Base-by-base conservation (phyloP, 2,888 invertebrate species). In the Euzetes globulus region DNA sequence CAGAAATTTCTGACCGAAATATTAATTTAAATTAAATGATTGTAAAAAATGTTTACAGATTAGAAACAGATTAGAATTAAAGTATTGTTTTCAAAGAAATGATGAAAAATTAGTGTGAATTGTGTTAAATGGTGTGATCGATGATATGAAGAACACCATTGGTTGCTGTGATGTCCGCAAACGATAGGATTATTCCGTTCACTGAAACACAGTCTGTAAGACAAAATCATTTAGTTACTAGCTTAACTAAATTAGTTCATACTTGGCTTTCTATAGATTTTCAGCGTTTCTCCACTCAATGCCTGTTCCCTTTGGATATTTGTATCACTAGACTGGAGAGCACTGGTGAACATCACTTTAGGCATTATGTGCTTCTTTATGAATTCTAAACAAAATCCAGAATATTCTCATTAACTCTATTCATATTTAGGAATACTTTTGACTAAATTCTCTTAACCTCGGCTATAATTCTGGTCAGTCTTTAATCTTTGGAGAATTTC, bases 141-240 rank as follows among this genome's bases (percentile, higher is more conserved):
- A 80, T 78, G 52, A 80, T 79, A 55, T 80, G 80, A 52, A 80
- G 73, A 9, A 80, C 80, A 11, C 80, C 80, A 74, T 80, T 80
- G 17, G 78, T 77, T 7, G 80, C 78, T 3, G 79, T 79, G 72
- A 80, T 78, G 74, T 80, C 80, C 1, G 79, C 78, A 80, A 91
- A 78, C 13, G 77, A 55, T 17, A 79, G 75, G 27, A 75, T 77
- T 27, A 77, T 76, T 7, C 77, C 78, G 73, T 79, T 77, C 19
- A 78, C 77, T 19, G 77, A 75, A 37, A 78, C 70, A 29, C 76
- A 76, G 52, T 77, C 78, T 79, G 71, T 7, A 75, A 73, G 4
- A 25, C 5, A 17, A 13, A 7, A 47, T 9, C 25, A 6, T 33
- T 33, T 33, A 6, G 9, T 4, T 33, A 33, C 9, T 33, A 33